Evolutionary conservation across 2,888 invertebrate genomes (phyloP).

Genomic region (Lomographa bimaculata): DNA sequence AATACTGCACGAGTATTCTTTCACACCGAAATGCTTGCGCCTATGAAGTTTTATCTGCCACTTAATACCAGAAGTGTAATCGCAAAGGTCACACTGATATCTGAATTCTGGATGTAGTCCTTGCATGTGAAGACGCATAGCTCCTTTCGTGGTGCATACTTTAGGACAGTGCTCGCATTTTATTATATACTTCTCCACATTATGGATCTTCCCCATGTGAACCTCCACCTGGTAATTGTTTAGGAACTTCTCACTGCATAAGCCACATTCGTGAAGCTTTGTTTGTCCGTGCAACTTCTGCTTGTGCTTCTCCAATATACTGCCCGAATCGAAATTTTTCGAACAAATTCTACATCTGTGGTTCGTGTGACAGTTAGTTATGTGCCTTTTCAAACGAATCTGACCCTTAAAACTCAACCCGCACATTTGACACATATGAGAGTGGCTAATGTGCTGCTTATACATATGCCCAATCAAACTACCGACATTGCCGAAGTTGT

Average conservation of each 20-base stretch:
- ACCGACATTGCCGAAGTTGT: slow-evolving; percentile 55
- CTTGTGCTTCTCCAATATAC: slow-evolving; percentile 57
- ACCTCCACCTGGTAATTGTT: slow-evolving; percentile 61
- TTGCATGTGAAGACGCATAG: slow-evolving; percentile 77
- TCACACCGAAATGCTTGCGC: slow-evolving; percentile 75
- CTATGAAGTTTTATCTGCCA: slow-evolving; percentile 69
- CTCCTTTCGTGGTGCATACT: slow-evolving; percentile 74
- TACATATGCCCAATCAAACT: slow-evolving; percentile 63
- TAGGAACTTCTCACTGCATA: slow-evolving; percentile 52
- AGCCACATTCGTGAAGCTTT: slow-evolving; percentile 47
- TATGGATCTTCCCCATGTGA: slow-evolving; percentile 66
- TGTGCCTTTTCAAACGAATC: slow-evolving; percentile 56
- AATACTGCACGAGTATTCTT: slow-evolving; percentile 78
- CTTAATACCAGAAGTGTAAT: slow-evolving; percentile 59
- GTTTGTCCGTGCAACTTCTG: slow-evolving; percentile 51
- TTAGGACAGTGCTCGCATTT: slow-evolving; percentile 71
- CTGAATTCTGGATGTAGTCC: slow-evolving; percentile 66
- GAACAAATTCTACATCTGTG: slow-evolving; percentile 61
- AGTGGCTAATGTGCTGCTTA: slow-evolving; percentile 55
- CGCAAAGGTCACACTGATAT: slow-evolving; percentile 62
- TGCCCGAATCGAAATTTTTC: slow-evolving; percentile 62
- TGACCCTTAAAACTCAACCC: slow-evolving; percentile 58
- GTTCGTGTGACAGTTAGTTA: slow-evolving; percentile 50
- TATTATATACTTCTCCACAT: slow-evolving; percentile 61
- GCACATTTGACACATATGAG: slow-evolving; percentile 62